Evolutionary conservation across 1,140 invertebrate genomes (phyloP), one percentile per base, ranked within the genome.

Genomic region (Idris sp.): DNA sequence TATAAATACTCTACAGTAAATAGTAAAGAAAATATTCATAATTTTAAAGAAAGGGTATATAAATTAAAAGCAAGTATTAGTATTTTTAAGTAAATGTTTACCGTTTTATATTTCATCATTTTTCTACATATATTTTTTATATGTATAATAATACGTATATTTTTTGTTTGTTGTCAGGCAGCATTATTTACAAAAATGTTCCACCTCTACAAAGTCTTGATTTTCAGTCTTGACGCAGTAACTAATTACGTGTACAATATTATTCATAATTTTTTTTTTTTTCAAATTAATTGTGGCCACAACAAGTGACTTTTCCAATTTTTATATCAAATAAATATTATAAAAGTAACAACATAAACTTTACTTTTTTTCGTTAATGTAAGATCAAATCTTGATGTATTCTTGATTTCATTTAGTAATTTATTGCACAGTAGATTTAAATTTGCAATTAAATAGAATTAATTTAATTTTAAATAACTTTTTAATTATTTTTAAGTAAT

Each of bases 161-260:
- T 79, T 35, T 81, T 79, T 84, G 78, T 82, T 72, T 80, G 64
- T 78, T 73, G 54, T 74, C 56, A 82, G 79, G 74, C 81, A 84
- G 78, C 76, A 82, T 79, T 84, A 85, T 85, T 85, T 82, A 85
- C 81, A 84, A 84, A 84, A 84, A 83, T 83, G 78, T 84, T 84
- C 69, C 79, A 80, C 67, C 80, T 78, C 72, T 83, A 83, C 77
- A 46, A 84, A 84, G 80, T 84, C 82, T 84, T 82, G 69, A 81
- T 65, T 84, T 83, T 84, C 83, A 85, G 84, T 84, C 84, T 85
- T 85, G 79, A 83, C 77, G 83, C 77, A 83, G 83, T 84, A 82
- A 79, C 61, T 83, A 76, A 79, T 80, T 79, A 82, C 74, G 74
- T 81, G 49, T 81, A 82, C 44, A 77, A 67, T 65, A 79, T 82